Conservation (phyloP, 2,113 vertebrate species). For the Oriolus oriolus region DNA sequence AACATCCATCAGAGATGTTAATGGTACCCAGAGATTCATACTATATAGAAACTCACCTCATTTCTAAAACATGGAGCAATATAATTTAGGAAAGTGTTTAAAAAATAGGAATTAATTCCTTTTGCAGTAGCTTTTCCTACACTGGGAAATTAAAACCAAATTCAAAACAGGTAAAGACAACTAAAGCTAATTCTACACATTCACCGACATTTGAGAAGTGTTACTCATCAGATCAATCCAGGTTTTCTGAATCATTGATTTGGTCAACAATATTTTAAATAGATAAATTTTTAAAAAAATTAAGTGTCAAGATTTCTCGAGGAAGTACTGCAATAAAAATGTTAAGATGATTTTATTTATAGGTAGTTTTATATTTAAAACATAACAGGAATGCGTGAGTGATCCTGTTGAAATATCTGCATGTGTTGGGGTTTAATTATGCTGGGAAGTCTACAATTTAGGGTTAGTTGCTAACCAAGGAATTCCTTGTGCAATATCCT, state of each 20-base stretch:
- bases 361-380: slow-evolving; percentile 60
- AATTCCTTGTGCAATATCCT: slow-evolving; percentile 77
- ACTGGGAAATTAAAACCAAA: not conserved
- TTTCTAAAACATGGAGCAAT: not conserved
- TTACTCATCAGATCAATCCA: not conserved
- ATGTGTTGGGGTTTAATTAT: slow-evolving; percentile 67
- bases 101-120: not conserved
- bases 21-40: not conserved
- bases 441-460: slow-evolving; percentile 62
- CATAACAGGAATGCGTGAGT: slow-evolving; percentile 59
- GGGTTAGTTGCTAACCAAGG: slow-evolving; percentile 62
- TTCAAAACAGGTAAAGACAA: not conserved
- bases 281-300: not conserved
- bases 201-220: not conserved
- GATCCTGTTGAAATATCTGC: slow-evolving; percentile 59
- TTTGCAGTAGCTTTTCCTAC: not conserved
- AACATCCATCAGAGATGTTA: not conserved
- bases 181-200: not conserved
- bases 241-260: not conserved
- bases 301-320: not conserved
- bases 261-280: not conserved
- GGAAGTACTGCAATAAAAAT: slow-evolving; percentile 49
- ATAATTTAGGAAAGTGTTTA: not conserved
- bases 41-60: not conserved
- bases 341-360: slow-evolving; percentile 67